Evolutionary conservation across 1,140 invertebrate species (phyloP), one percentile per base, ranked within the genome.

Genomic region (Macrosteles quadrilineatus): DNA sequence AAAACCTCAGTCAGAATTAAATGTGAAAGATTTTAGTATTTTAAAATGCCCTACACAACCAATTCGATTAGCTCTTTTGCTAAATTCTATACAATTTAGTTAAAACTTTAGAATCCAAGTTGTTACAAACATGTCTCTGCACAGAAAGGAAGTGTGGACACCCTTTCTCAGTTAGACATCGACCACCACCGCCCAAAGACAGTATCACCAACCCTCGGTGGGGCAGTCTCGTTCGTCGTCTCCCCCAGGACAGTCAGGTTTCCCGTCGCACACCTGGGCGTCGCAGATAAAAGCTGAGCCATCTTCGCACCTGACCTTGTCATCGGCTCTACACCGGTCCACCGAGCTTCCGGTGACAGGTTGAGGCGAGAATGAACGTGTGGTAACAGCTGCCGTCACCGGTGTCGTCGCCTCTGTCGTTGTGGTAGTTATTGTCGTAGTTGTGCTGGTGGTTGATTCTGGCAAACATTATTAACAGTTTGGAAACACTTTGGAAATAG

Each of bases 181-280:
- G 32, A 36, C 32, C 32, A 36, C 14, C 32, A 36, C 32, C 32
- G 32, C 32, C 32, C 32, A 36, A 6, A 4, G 14, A 36, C 32
- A 36, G 32, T 36, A 19, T 3, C 47, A 50, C 47, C 4, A 50
- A 50, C 47, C 47, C 17, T 40, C 30, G 23, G 1, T 53, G 23
- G 73, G 59, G 73, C 89, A 90, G 68, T 81, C 72, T 12, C 72
- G 62, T 76, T 87, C 86, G 77, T 88, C 87, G 45, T 79, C 78
- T 19, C 83, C 83, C 75, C 87, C 83, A 2, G 81, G 79, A 78
- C 88, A 90, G 75, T 89, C 83, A 1, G 25, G 25, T 1, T 67
- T 75, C 31, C 84, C 84, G 77, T 89, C 87, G 76, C 87, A 88
- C 31, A 73, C 71, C 74, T 86, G 81, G 70, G 82, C 83, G n/a